A percentile compares a stretch with the other conserved stretches of the same genome.
Evolutionary conservation across 1,140 invertebrate species (phyloP).

Genomic region (Lithobius niger): DNA sequence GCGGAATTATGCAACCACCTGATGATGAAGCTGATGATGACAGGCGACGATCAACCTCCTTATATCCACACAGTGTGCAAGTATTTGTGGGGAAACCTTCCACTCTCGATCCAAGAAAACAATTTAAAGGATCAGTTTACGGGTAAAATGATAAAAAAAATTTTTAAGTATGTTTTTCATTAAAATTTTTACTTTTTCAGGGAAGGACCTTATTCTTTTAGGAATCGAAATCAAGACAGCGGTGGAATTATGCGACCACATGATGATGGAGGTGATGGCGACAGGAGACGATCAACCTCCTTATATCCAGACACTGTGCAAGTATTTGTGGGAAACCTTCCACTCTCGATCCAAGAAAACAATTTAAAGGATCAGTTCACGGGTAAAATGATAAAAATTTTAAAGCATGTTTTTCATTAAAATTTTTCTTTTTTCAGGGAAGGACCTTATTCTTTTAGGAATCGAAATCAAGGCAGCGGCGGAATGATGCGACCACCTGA

Average conservation of each 20-base stretch:
- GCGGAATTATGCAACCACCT: neutral
- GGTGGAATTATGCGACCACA: neutral
- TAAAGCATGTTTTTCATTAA: too few relatives aligned
- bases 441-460: neutral
- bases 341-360: constrained; percentile 65
- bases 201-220: neutral
- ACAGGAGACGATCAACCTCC: constrained; percentile 24
- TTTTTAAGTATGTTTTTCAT: neutral
- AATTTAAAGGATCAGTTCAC: constrained; percentile 65
- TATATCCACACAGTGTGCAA: constrained; percentile 69
- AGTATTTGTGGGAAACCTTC: constrained; percentile 84
- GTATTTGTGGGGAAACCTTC: constrained; percentile 86
- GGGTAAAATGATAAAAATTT: too few relatives aligned
- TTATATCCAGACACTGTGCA: constrained; percentile 68
- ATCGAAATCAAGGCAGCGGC: too few relatives aligned
- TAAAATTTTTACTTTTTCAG: neutral
- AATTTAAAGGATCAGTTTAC: constrained; percentile 65
- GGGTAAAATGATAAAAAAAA: too few relatives aligned
- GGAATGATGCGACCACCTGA: neutral
- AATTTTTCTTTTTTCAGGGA: neutral
- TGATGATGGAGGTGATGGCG: constrained; percentile 22
- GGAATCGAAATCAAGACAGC: too few relatives aligned
- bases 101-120: constrained; percentile 65
- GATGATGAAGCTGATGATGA: constrained; percentile 24
- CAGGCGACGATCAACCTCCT: constrained; percentile 22